Base-by-base conservation (phyloP, 2,888 invertebrate species). In the Nymphalis c-album region DNA sequence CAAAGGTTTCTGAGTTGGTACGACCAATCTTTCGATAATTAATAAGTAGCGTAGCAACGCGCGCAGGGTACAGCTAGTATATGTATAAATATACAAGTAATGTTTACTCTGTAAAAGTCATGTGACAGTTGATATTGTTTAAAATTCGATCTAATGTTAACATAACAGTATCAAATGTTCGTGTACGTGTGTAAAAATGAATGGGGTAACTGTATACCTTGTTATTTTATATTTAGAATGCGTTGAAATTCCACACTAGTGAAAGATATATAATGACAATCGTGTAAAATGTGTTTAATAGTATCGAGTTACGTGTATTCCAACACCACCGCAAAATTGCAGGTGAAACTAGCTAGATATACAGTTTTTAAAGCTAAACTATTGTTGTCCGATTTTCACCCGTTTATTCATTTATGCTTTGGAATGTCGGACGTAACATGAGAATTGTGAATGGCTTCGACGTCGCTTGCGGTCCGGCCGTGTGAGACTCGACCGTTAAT, bases 391-490 rank as follows among this genome's bases (percentile, higher is more conserved):
- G 46, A 58, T 57, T 69, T 62, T 60, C 53, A 68, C 45, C 60
- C 55, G 40, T 35, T 46, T 66, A 60, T 63, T 57, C 31, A 47
- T 58, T 40, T 22, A 60, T 63, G 68, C 71, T 75, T 76, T 78
- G 78, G 77, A 78, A 77, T 71, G 77, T 73, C 58, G 55, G 63
- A 47, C 71, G 67, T 84, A 86, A 88, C 76, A 76, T 76, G 83
- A 88, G 83, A 86, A 82, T 78, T 76, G 83, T 77, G 80, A 83
- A 77, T 80, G 76, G 78, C 55, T 77, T 50, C 48, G 53, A 80
- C 78, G 78, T 77, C 78, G 75, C 67, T 71, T 72, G 74, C 72
- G 72, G 71, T 73, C 70, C 74, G 60, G 51, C 40, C 51, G 84
- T 81, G 73, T 77, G 84, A 84, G 84, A 85, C 74, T 70, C 63